phyloP scores from a whole-genome alignment of 2,888 invertebrate genomes.

The Lochmaea capreae region DNA sequence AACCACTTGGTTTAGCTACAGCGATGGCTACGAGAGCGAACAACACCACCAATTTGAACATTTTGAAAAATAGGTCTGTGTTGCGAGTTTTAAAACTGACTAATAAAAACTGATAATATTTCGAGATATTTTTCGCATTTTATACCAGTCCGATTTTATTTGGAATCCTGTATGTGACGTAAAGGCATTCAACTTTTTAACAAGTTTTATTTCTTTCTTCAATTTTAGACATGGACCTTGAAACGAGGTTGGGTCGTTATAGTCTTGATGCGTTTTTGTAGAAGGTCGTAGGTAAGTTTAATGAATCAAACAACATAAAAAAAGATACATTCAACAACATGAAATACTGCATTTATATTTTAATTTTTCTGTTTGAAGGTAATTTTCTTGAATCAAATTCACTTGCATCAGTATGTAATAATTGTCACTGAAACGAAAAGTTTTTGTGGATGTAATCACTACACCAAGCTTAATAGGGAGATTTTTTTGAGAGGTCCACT shows the following conservation, averaged over 20 bases:
- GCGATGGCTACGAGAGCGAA: slow-evolving; percentile 72
- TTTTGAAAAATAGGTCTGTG: slow-evolving; percentile 48
- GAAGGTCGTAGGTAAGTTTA: background rate
- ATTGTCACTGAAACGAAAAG: no score
- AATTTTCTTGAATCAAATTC: no score
- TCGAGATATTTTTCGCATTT: slow-evolving; percentile 6
- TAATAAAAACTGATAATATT: slow-evolving; percentile 38
- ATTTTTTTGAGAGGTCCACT: no score
- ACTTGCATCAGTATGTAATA: no score
- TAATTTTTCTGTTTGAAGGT: no score
- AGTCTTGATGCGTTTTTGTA: slow-evolving; percentile 3
- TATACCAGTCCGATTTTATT: background rate
- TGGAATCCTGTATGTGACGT: slow-evolving; percentile 18
- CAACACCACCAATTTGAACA: slow-evolving; percentile 62
- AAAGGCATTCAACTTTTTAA: slow-evolving; percentile 4
- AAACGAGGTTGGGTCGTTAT: slow-evolving; percentile 13
- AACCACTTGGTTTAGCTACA: slow-evolving; percentile 65
- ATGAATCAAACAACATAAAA: background rate
- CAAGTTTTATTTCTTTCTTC: slow-evolving; percentile 16
- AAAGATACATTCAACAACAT: background rate
- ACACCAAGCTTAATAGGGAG: no score
- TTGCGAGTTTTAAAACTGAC: slow-evolving; percentile 41
- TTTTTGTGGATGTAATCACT: no score
- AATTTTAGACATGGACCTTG: slow-evolving; percentile 18
- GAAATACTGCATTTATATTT: background rate